These are phyloP conservation scores for Percopsis omiscomaycus DNA, from an alignment of 2,797 vertebrate species.

Conservation along the genomic window DNA sequence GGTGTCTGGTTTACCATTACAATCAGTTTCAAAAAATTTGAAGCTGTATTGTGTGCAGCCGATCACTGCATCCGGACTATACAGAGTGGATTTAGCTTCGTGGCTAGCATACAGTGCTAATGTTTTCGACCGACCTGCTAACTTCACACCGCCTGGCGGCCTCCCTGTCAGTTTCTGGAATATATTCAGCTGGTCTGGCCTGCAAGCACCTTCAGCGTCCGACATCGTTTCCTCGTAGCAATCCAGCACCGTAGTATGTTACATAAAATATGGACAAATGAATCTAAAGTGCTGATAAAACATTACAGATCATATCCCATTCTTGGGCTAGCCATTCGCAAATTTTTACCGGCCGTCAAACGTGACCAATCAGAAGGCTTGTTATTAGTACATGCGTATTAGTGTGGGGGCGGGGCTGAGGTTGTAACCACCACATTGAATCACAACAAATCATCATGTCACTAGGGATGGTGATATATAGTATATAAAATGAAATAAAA, in stretches of 20 bases:
- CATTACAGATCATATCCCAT: slow-evolving; percentile 51
- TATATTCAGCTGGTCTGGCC: slow-evolving; percentile 81
- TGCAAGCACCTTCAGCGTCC: slow-evolving; percentile 60
- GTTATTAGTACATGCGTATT: slow-evolving; percentile 52
- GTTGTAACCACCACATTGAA: not conserved
- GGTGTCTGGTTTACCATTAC: too few species aligned
- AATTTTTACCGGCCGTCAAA: slow-evolving; percentile 46
- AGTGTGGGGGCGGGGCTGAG: not conserved
- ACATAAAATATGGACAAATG: slow-evolving; percentile 49
- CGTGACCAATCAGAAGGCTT: slow-evolving; percentile 64
- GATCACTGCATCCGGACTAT: too few species aligned
- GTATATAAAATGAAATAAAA: too few species aligned
- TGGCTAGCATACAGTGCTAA: slow-evolving; percentile 46
- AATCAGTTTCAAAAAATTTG: too few species aligned
- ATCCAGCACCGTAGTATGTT: slow-evolving; percentile 34
- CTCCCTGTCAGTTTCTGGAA: slow-evolving; percentile 86
- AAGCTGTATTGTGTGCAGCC: too few species aligned
- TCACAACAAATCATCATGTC: not conserved
- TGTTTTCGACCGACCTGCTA: slow-evolving; percentile 82
- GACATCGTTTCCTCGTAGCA: slow-evolving; percentile 69
- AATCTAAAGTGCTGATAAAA: slow-evolving; percentile 47
- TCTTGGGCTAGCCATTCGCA: slow-evolving; percentile 52
- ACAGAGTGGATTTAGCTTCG: too few species aligned
- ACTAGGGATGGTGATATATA: too few species aligned
- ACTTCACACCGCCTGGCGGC: slow-evolving; percentile 73